Conservation (phyloP, 2,797 vertebrate genomes). For the Leptoclinus maculatus region DNA sequence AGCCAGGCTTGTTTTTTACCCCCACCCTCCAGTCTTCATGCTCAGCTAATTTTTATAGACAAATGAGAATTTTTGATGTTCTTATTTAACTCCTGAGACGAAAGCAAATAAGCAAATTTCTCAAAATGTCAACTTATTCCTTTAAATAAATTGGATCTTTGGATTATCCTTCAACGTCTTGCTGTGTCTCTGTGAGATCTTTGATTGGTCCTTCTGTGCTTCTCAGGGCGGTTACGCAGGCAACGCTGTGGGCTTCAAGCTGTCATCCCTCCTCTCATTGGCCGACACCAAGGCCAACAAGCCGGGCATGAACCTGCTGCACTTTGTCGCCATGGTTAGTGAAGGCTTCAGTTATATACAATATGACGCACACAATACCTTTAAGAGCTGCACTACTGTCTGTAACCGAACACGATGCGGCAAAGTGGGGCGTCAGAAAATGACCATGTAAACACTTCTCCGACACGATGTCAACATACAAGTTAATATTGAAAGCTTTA, state of each 20-base stretch:
- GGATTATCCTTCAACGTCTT: background rate
- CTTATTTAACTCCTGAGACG: background rate
- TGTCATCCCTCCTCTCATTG: slow-evolving; percentile 95
- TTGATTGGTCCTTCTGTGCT: background rate
- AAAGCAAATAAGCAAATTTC: background rate
- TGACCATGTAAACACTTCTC: background rate
- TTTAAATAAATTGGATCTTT: background rate
- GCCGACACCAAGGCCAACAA: slow-evolving; percentile 99
- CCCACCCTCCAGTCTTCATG: no score
- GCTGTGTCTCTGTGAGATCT: background rate
- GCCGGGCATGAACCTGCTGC: slow-evolving; percentile 97
- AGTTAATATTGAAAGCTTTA: background rate
- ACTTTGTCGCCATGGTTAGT: slow-evolving; percentile 97
- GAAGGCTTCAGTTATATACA: slow-evolving; percentile 17
- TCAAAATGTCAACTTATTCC: background rate
- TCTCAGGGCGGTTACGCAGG: slow-evolving; percentile 95
- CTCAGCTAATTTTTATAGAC: no score
- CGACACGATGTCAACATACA: background rate
- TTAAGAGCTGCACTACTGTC: background rate
- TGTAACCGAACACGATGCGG: background rate
- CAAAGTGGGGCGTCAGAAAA: background rate
- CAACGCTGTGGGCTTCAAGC: slow-evolving; percentile 97
- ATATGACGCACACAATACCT: background rate
- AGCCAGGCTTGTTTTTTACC: no score
- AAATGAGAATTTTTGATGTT: no score